Evolutionary conservation across 2,797 vertebrate species (phyloP).

Genomic region (Paratrypauchen microcephalus): DNA sequence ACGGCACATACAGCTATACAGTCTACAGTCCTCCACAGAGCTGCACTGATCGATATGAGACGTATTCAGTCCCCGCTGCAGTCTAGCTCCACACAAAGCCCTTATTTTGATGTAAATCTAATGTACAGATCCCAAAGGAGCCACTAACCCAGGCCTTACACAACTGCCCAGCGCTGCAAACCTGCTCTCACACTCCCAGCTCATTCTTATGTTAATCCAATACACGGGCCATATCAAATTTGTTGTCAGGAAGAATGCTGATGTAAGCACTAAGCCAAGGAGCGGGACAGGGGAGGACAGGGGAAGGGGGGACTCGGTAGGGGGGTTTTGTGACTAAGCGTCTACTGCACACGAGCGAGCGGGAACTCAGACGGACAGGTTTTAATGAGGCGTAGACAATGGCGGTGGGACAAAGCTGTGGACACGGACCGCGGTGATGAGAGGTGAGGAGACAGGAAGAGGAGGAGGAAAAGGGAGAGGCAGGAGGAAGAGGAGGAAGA

Average conservation of each 20-base stretch:
- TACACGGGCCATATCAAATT: constrained; percentile 41
- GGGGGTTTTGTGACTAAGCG: constrained; percentile 33
- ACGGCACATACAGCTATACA: not conserved
- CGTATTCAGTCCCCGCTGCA: constrained; percentile 23
- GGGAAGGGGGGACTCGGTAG: not conserved
- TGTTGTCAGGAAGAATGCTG: constrained; percentile 42
- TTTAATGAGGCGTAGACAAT: constrained; percentile 46
- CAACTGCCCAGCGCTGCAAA: constrained; percentile 38
- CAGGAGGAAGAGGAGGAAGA: no score
- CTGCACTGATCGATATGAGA: constrained; percentile 29
- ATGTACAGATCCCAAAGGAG: constrained; percentile 54
- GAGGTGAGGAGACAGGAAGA: constrained; percentile 2
- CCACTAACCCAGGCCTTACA: constrained; percentile 39
- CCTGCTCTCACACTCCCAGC: constrained; percentile 14
- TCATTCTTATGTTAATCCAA: constrained; percentile 62
- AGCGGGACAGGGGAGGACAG: constrained; percentile 5
- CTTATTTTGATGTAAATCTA: constrained; percentile 59
- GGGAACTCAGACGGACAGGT: constrained; percentile 28
- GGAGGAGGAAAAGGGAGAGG: no score
- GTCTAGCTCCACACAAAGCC: constrained; percentile 35
- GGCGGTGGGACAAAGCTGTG: constrained; percentile 13
- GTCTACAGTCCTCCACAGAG: not conserved
- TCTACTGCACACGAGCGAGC: constrained; percentile 19
- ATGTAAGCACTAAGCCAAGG: constrained; percentile 34
- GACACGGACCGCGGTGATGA: not conserved